A percentile compares a stretch with the other conserved stretches of the same genome.
Evolutionary conservation across 1,140 invertebrate genomes (phyloP).

Genomic region (Lamellibrachia luymesi): DNA sequence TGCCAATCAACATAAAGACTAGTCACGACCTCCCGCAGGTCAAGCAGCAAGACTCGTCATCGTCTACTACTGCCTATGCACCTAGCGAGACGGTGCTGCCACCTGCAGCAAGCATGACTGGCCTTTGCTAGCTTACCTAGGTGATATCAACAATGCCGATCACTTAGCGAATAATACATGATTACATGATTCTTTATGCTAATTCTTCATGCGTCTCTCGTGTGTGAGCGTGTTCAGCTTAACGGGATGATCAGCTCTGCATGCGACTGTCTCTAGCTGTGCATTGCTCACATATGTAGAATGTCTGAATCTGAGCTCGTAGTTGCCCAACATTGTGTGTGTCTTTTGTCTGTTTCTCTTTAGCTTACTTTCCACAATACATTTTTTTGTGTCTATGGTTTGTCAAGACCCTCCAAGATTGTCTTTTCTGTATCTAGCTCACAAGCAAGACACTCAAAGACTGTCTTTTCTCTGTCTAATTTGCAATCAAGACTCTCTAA

Average conservation of each 20-base stretch:
- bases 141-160: background rate
- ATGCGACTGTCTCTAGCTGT: background rate
- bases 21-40: background rate
- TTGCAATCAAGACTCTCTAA: background rate
- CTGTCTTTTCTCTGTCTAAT: background rate
- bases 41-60: background rate
- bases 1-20: background rate
- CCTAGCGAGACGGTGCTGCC: background rate
- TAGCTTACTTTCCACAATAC: background rate
- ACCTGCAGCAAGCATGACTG: background rate
- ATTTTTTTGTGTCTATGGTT: background rate
- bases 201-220: background rate
- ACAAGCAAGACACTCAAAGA: background rate
- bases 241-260: background rate
- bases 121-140: background rate
- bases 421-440: background rate
- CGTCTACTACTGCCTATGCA: background rate
- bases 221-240: background rate
- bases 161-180: background rate
- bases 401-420: background rate
- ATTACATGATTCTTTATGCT: background rate
- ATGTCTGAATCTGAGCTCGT: background rate
- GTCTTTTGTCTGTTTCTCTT: background rate
- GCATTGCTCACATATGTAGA: background rate
- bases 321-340: background rate